Evolutionary conservation across 2,888 invertebrate species (phyloP), one percentile per base, ranked within the genome.

Genomic region (Xylocampa areola): DNA sequence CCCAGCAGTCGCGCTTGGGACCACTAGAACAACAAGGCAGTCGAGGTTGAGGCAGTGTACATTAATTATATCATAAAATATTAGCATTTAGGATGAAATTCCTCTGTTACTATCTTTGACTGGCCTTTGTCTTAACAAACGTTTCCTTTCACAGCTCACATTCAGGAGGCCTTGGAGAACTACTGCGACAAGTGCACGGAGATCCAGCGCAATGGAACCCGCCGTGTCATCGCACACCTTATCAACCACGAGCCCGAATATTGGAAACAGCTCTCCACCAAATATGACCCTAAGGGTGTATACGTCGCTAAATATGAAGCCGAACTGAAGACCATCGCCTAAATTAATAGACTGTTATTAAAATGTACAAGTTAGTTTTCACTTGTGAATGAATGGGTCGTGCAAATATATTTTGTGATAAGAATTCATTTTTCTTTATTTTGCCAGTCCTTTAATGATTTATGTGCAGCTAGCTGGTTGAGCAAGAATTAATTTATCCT

Each of bases 181-280:
- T 72, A 83, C 51, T 94, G 94, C 69, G 80, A 61, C 0, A 89
- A 87, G 48, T 94, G 94, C 63, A 90, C 89, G 0, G 73, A 82
- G 0, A 49, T 72, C 0, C 94, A 94, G 50, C 73, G 76, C 1
- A 16, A 61, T 0, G 84, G 81, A 0, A 83, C 85, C 2, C 81
- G 79, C 0, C 67, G 63, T 0, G 85, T 94, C 13, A 87, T 94
- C 53, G 79, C 58, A 0, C 85, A 89, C 65, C 76, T 94, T 10
- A 87, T 91, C 66, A 89, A 91, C 75, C 36, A 91, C 0, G 87
- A 91, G 48, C 52, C 77, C 0, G 76, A 76, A 0, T 80, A 77
- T 63, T 88, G 90, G 87, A 62, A 54, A 21, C 59, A 85, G 59
- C 79, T 92, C 21, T 58, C 66, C 1, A 53, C 11, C n/a, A 88